phyloP scores from a whole-genome alignment of 2,888 invertebrate genomes.

The Drosophila suboccidentalis region DNA sequence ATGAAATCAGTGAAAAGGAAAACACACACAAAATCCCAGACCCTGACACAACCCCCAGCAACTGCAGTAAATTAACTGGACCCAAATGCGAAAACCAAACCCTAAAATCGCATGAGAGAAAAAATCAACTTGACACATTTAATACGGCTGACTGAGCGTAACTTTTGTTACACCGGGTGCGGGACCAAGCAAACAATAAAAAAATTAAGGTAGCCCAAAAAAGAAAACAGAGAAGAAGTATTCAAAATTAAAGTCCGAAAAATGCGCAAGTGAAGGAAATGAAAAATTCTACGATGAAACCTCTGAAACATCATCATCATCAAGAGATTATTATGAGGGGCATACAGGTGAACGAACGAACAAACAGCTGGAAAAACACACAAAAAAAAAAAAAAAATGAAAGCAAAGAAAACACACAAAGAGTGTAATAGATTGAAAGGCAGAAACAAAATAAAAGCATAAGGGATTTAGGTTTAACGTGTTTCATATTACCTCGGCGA shows the following conservation, averaged over 20 bases:
- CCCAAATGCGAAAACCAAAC: slow-evolving; percentile 25
- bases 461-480: slow-evolving; percentile 10
- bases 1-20: slow-evolving; percentile 59
- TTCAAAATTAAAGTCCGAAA: slow-evolving; percentile 54
- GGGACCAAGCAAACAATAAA: slow-evolving; percentile 2
- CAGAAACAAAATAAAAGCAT: slow-evolving; percentile 34
- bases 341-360: slow-evolving; percentile 56
- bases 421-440: slow-evolving; percentile 10
- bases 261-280: slow-evolving; percentile 51
- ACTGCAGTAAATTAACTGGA: slow-evolving; percentile 62
- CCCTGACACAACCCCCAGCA: slow-evolving; percentile 5
- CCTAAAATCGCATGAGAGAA: slow-evolving; percentile 51
- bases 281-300: slow-evolving; percentile 45
- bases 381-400: slow-evolving; percentile 5
- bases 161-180: slow-evolving; percentile 55
- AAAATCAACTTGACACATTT: slow-evolving; percentile 75
- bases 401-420: slow-evolving; percentile 8
- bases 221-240: slow-evolving; percentile 28
- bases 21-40: slow-evolving; percentile 37
- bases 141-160: slow-evolving; percentile 67
- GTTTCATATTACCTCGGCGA: slow-evolving; percentile 89
- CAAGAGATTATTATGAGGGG: slow-evolving; percentile 30
- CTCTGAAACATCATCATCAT: slow-evolving; percentile 55
- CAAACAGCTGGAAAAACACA: slow-evolving; percentile 36
- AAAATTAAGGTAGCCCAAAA: slow-evolving; percentile 2